Conservation (phyloP, 2,888 invertebrate species). For the Panzeria rudis region DNA sequence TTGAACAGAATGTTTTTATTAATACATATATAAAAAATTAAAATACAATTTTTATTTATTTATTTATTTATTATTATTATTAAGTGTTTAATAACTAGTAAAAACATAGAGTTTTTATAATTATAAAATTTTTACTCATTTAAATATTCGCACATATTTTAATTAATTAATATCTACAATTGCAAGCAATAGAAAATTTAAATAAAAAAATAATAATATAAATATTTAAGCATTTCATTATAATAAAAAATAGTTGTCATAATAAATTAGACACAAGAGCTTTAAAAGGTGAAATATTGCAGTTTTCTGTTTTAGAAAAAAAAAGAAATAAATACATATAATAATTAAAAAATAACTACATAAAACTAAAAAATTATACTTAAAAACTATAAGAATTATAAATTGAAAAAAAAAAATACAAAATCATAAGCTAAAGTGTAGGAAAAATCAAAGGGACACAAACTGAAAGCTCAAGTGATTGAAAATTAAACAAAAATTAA, state of each 20-base stretch:
- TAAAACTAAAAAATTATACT: constrained; percentile 76
- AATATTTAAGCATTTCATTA: constrained; percentile 60
- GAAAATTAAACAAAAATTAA: constrained; percentile 75
- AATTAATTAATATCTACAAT: constrained; percentile 76
- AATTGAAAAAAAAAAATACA: constrained; percentile 49
- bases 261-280: constrained; percentile 45
- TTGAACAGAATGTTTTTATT: constrained; percentile 74
- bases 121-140: constrained; percentile 50
- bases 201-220: constrained; percentile 53
- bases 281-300: constrained; percentile 33
- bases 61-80: constrained; percentile 72
- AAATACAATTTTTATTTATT: constrained; percentile 71
- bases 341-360: constrained; percentile 63
- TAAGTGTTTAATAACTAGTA: constrained; percentile 74
- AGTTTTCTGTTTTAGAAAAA: constrained; percentile 24
- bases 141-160: constrained; percentile 68
- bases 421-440: constrained; percentile 30
- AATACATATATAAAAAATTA: constrained; percentile 73
- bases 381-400: constrained; percentile 58
- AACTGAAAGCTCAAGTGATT: constrained; percentile 82
- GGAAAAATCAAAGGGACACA: not conserved
- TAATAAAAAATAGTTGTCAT: constrained; percentile 44
- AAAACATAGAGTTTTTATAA: constrained; percentile 66
- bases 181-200: constrained; percentile 72
- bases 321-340: constrained; percentile 58